A percentile compares a stretch with the other conserved stretches of the same genome.
These are phyloP conservation scores for Campylomormyrus tamandua DNA, from an alignment of 2,113 vertebrate species.

Conservation along the genomic window DNA sequence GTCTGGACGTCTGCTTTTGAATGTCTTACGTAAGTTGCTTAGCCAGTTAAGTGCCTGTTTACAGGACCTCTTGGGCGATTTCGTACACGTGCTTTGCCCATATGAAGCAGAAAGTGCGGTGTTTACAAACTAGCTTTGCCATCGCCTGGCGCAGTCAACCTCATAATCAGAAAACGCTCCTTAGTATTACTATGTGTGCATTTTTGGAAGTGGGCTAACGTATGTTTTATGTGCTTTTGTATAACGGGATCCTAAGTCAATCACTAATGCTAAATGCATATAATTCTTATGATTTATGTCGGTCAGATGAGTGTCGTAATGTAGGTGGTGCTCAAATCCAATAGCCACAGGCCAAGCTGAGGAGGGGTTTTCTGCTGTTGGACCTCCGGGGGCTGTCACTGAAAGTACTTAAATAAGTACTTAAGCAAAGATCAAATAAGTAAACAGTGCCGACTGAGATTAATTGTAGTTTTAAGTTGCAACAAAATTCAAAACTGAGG, in stretches of 20 bases:
- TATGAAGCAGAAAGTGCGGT: constrained; percentile 33
- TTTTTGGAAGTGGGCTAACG: neutral
- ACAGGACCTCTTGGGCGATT: constrained; percentile 13
- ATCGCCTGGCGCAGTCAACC: constrained; percentile 9
- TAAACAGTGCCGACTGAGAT: neutral
- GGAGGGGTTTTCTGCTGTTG: neutral
- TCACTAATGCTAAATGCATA: neutral
- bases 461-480: neutral
- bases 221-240: neutral
- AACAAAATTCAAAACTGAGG: neutral
- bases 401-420: neutral
- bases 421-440: neutral
- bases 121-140: constrained; percentile 43
- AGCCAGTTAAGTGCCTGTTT: neutral
- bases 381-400: neutral
- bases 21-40: neutral
- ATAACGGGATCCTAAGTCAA: neutral
- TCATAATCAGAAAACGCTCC: neutral
- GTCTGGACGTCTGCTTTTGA: neutral
- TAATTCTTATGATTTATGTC: neutral
- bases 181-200: neutral
- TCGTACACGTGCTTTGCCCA: constrained; percentile 44
- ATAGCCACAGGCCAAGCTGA: neutral
- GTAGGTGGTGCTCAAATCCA: constrained; percentile 13
- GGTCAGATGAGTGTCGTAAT: neutral